Evolutionary conservation across 2,113 vertebrate genomes (phyloP).

Genomic region (Thalassoma bifasciatum): DNA sequence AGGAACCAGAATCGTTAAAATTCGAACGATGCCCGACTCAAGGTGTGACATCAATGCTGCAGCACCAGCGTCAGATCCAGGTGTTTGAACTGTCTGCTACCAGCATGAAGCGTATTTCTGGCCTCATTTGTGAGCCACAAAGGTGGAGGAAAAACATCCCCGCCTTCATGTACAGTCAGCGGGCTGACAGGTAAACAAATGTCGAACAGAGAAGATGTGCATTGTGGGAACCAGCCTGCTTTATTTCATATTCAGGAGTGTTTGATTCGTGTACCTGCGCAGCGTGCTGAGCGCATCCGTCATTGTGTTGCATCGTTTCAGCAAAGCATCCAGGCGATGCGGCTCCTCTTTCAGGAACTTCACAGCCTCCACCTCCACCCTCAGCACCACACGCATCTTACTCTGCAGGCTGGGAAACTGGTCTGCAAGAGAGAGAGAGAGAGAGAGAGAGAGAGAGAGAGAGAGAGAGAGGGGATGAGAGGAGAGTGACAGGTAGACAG

Average conservation of each 20-base stretch:
- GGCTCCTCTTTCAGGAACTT: conserved; percentile 99
- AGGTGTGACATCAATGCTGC: too few relatives aligned
- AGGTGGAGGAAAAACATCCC: background rate
- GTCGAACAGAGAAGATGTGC: background rate
- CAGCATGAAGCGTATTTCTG: too few relatives aligned
- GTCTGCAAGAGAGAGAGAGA: conserved; percentile 78
- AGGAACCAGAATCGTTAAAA: too few relatives aligned
- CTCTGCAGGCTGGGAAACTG: conserved; percentile 97
- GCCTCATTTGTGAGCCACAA: background rate
- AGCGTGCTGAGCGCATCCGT: conserved; percentile 85
- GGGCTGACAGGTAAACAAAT: background rate
- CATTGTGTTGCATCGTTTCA: conserved; percentile 94
- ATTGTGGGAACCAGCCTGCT: background rate
- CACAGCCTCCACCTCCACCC: conserved; percentile 97
- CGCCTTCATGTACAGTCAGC: background rate
- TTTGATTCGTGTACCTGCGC: conserved; percentile 74
- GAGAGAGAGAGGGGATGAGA: background rate
- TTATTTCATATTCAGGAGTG: background rate
- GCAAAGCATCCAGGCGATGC: conserved; percentile 91
- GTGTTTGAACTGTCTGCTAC: too few relatives aligned
- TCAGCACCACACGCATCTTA: conserved; percentile 97
- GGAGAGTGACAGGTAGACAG: background rate
- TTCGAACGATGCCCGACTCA: too few relatives aligned
- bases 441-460: background rate
- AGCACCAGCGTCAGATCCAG: too few relatives aligned